Base-by-base conservation (phyloP, 2,888 invertebrate genomes). In the Dynastes grantii region DNA sequence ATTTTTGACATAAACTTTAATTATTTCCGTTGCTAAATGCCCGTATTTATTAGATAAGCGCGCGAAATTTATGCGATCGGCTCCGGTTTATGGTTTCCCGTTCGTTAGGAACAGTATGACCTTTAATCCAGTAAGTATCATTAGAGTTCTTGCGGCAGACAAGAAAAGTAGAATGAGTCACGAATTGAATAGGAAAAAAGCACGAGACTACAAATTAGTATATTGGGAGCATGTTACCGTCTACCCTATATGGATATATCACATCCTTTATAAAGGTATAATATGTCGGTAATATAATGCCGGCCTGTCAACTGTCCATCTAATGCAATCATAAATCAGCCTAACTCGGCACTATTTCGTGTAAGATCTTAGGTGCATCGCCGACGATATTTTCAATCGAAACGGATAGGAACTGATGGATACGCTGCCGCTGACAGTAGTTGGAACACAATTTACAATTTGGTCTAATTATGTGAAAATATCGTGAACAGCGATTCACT, bases 121-220 rank as follows among this genome's bases (percentile, higher is more conserved):
- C 77, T 77, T 77, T 77, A 70, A 63, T 77, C 71, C 70, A 61
- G 45, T 63, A 77, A 61, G 63, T 61, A 64, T 71, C 77, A 53
- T 71, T 63, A 70, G 63, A 55, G 77, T 70, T 77, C 71, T 45
- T 49, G 40, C 58, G 58, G 70, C 61, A 71, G 51, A 77, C 49
- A 71, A 70, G 71, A 77, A 71, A 77, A 77, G 77, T 71, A 71
- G 77, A 77, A 77, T 77, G 77, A 77, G 68, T 77, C 77, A 77
- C 77, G 55, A 70, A 77, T 71, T 70, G 63, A 49, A 61, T 76
- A 61, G 63, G 53, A 78, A 67, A 81, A 83, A 81, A 80, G 78
- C 29, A 11, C 40, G 67, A n/a, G 64, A 70, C 76, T 81, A 82
- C 83, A 83, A 83, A 83, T 84, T 84, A 82, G 83, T 82, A 82